Conservation (phyloP, 2,888 invertebrate genomes). For the Hololepta plana region DNA sequence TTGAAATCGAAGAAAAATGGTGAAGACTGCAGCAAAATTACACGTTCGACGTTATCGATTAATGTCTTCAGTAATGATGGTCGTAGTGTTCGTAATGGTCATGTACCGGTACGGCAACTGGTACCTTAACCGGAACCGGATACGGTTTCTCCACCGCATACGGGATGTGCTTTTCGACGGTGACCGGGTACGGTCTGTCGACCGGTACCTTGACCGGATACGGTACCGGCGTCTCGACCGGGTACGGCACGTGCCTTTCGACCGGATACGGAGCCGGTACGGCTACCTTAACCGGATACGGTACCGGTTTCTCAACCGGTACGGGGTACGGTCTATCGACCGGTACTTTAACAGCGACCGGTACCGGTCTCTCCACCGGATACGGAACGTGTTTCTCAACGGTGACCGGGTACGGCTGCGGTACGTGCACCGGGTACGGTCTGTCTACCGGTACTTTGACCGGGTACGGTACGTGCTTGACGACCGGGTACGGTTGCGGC, state of each 20-base stretch:
- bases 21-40: too few relatives aligned
- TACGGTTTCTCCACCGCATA: constrained; percentile 46
- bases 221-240: constrained; percentile 39
- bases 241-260: constrained; percentile 38
- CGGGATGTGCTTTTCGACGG: constrained; percentile 52
- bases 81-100: constrained; percentile 10
- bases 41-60: too few relatives aligned
- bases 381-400: constrained; percentile 50
- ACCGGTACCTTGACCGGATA: constrained; percentile 33
- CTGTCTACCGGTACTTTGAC: constrained; percentile 52
- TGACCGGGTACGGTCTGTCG: constrained; percentile 49
- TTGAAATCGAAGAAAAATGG: too few relatives aligned
- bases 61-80: constrained; percentile 5
- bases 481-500: constrained; percentile 56
- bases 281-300: constrained; percentile 44
- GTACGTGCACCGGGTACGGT: constrained; percentile 50
- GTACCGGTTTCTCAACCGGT: constrained; percentile 44
- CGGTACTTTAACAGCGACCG: constrained; percentile 44
- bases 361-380: constrained; percentile 50
- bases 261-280: constrained; percentile 54
- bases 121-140: constrained; percentile 24
- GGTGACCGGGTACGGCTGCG: constrained; percentile 48
- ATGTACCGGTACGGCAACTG: constrained; percentile 37
- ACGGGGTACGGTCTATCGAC: constrained; percentile 34
- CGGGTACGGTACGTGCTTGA: constrained; percentile 46